Conservation (phyloP, 2,888 invertebrate species). For the Endomychus coccineus region DNA sequence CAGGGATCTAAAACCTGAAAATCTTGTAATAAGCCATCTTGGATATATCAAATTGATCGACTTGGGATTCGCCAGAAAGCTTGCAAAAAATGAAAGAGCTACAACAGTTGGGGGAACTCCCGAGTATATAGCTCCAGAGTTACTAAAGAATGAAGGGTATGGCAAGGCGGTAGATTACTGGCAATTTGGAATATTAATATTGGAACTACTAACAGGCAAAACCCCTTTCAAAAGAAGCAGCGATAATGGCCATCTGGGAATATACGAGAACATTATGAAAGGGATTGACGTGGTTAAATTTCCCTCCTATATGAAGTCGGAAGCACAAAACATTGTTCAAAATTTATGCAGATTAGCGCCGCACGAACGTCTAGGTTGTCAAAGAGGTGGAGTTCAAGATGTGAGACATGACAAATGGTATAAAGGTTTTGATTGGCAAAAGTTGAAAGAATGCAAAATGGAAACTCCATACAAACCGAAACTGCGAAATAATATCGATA, state of each 20-base stretch:
- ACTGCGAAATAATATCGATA: slow-evolving; percentile 63
- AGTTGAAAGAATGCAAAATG: slow-evolving; percentile 57
- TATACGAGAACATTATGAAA: slow-evolving; percentile 85
- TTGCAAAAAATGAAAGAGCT: slow-evolving; percentile 72
- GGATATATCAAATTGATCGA: slow-evolving; percentile 92
- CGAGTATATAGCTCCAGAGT: slow-evolving; percentile 84
- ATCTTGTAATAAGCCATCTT: slow-evolving; percentile 73
- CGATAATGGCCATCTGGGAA: slow-evolving; percentile 87
- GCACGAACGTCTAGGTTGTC: slow-evolving; percentile 83
- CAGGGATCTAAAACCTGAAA: slow-evolving; percentile 91
- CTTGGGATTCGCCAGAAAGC: slow-evolving; percentile 90
- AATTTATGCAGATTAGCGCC: slow-evolving; percentile 80
- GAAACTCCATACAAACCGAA: slow-evolving; percentile 54
- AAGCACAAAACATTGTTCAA: slow-evolving; percentile 74
- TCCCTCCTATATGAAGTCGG: slow-evolving; percentile 62
- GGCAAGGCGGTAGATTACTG: slow-evolving; percentile 89
- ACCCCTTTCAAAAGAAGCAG: slow-evolving; percentile 82
- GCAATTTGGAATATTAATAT: slow-evolving; percentile 84
- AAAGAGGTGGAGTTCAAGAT: slow-evolving; percentile 76
- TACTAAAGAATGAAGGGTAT: slow-evolving; percentile 78
- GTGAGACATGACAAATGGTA: slow-evolving; percentile 84
- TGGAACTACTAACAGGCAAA: slow-evolving; percentile 78
- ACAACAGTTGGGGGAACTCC: slow-evolving; percentile 96
- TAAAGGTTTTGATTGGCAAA: slow-evolving; percentile 84
- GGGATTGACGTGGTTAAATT: slow-evolving; percentile 85